These are phyloP conservation scores for Hirtodrosophila histrioides DNA, from an alignment of 2,888 invertebrate genomes.

Conservation along the genomic window DNA sequence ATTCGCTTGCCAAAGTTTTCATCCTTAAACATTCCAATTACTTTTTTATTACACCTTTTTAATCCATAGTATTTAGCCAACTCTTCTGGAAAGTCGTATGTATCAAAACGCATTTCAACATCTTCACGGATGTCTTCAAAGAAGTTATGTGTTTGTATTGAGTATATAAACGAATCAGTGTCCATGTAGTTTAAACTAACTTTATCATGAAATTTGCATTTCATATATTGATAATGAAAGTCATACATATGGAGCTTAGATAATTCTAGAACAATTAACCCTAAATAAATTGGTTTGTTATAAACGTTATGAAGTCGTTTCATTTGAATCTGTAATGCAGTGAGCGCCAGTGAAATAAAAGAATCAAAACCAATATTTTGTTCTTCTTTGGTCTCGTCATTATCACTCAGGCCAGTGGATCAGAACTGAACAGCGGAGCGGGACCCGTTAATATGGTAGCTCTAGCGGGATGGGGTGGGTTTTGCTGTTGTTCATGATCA, in stretches of 20 bases:
- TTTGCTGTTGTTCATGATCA: too few species aligned
- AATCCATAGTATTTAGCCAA: neutral
- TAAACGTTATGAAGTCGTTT: neutral
- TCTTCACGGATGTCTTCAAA: slow-evolving; percentile 2
- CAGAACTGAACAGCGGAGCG: too few species aligned
- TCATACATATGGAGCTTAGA: slow-evolving; percentile 6
- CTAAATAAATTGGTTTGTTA: neutral
- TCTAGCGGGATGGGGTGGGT: too few species aligned
- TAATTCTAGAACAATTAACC: neutral
- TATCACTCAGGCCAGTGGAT: too few species aligned
- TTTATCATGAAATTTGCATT: slow-evolving; percentile 6
- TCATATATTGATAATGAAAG: slow-evolving; percentile 12
- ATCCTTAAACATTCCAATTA: slow-evolving; percentile 4
- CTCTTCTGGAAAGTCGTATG: slow-evolving; percentile 5
- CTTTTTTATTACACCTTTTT: slow-evolving; percentile 4
- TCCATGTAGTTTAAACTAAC: neutral
- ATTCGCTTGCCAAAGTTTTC: neutral
- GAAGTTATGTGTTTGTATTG: slow-evolving; percentile 2
- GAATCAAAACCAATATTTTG: too few species aligned
- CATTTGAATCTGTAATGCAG: neutral
- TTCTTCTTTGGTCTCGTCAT: too few species aligned
- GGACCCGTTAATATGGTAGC: too few species aligned
- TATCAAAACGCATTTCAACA: slow-evolving; percentile 1
- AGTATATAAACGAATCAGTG: slow-evolving; percentile 4
- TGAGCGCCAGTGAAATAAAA: too few species aligned